Base-by-base conservation (phyloP, 35 echinoderm and acorn worm genomes). In the Anneissia japonica region DNA sequence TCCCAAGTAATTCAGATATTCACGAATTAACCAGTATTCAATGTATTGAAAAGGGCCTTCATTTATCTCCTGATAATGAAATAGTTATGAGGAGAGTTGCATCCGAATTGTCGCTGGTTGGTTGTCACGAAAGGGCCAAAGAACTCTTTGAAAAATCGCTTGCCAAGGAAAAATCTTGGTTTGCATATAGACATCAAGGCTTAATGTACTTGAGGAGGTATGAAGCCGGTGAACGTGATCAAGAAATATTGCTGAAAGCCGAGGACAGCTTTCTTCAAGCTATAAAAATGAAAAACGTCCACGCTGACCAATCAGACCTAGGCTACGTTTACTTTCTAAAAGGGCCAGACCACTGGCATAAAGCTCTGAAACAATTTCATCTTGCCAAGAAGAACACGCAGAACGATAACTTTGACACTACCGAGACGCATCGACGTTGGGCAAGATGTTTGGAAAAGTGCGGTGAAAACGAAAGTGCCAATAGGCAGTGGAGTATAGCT, bases 281-380 rank as follows among this genome's bases (percentile, higher is more conserved):
- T 11, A 46, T 87, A 1, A 43, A 89, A 83, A 38, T 86, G 21
- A 88, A 91, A 23, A 74, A 76, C 26, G 85, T 89, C 10, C 93
- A 96, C 75, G 93, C 93, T 36, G 93, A 96, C 73, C 77, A 86
- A 35, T 96, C 93, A 0, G 93, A 96, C 38, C 38, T 96, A 11
- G 93, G 93, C 4, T 88, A 84, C 36, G 90, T 91, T 2, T 80
- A 91, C 36, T 87, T 74, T 39, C 64, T 96, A 32, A 28, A 80
- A 0, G 86, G 87, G 13, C n/a, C n/a, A n/a, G n/a, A n/a, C n/a
- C 28, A 96, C 17, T 81, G 75, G 10, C 0, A 45, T 3, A 83
- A 79, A 74, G 93, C 93, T 17, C n/a, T 89, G 0, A n/a, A 75
- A 19, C 74, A 89, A 73, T 96, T 87, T 74, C 85, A 77, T 32